Evolutionary conservation across 2,797 vertebrate genomes (phyloP).

Genomic region (Forpus xanthops): DNA sequence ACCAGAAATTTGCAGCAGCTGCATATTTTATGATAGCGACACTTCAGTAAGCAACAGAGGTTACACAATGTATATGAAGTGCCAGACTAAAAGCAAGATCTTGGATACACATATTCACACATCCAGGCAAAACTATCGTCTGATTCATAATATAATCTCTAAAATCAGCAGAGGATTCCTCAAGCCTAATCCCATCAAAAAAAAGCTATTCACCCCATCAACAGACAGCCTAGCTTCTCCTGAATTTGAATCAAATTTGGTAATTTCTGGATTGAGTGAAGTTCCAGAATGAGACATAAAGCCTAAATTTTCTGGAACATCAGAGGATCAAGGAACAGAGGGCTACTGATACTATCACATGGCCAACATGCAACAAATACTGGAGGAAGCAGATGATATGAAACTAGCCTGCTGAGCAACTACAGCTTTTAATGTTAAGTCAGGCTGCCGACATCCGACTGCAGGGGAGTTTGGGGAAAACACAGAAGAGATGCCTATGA

Average conservation of each 20-base stretch:
- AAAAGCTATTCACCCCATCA: background rate
- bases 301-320: background rate
- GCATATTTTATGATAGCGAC: background rate
- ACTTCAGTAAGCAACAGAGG: background rate
- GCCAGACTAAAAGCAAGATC: background rate
- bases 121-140: background rate
- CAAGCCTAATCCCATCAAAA: background rate
- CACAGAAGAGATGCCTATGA: background rate
- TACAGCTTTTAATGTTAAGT: background rate
- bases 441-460: background rate
- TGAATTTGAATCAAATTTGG: background rate
- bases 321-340: background rate
- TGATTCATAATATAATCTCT: background rate
- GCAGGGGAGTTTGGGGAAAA: background rate
- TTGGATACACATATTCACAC: background rate
- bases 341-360: background rate
- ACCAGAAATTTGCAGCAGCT: background rate
- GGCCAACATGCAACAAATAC: background rate
- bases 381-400: background rate
- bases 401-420: background rate
- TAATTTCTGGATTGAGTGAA: background rate
- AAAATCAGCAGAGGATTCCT: background rate
- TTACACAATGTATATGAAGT: background rate
- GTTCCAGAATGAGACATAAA: background rate
- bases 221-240: background rate